phyloP scores from a whole-genome alignment of 2,888 invertebrate species.

The Noctua janthina region DNA sequence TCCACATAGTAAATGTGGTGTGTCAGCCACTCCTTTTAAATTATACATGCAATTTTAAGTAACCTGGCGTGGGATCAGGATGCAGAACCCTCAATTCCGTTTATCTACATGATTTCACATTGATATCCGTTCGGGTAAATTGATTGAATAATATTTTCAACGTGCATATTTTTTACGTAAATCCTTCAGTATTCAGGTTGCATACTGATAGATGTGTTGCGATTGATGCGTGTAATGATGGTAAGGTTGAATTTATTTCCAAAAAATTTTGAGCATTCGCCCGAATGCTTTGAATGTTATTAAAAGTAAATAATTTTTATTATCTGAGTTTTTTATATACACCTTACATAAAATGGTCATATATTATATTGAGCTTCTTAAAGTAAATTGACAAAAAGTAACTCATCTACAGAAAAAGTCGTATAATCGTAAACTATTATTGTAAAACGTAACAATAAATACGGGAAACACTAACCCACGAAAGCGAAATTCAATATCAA shows the following conservation, averaged over 20 bases:
- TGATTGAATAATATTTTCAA: conserved; percentile 82
- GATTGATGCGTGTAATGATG: background rate
- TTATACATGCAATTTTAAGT: conserved; percentile 85
- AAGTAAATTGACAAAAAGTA: background rate
- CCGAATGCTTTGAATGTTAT: background rate
- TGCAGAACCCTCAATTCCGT: conserved; percentile 73
- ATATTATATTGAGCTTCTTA: background rate
- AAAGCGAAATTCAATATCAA: conserved; percentile 54
- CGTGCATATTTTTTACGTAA: conserved; percentile 69
- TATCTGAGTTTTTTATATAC: background rate
- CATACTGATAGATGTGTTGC: conserved; percentile 21
- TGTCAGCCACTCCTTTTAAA: conserved; percentile 78
- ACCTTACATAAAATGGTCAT: background rate
- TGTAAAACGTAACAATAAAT: conserved; percentile 26
- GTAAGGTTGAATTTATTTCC: background rate
- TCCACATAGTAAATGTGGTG: conserved; percentile 65
- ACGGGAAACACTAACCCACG: conserved; percentile 10
- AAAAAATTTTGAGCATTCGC: background rate
- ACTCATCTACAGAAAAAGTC: background rate
- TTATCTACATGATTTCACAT: conserved; percentile 80
- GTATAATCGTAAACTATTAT: background rate
- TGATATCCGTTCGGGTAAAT: conserved; percentile 80
- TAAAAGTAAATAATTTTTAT: background rate
- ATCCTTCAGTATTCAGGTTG: conserved; percentile 3
- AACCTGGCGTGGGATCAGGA: conserved; percentile 74